phyloP scores from a whole-genome alignment of 2,113 vertebrate species.

The Tupaia tana region DNA sequence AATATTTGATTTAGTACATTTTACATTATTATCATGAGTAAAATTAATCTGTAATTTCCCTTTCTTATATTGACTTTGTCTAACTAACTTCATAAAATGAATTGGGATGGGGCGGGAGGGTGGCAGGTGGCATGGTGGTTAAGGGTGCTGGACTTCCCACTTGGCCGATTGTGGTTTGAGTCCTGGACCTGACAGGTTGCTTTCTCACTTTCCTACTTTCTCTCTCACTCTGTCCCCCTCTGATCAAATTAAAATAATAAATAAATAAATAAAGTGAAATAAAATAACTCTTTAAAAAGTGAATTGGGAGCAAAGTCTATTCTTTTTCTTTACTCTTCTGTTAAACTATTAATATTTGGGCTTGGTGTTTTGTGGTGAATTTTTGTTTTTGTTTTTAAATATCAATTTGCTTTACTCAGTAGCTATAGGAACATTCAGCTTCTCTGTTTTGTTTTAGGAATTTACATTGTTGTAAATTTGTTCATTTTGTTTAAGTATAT shows the following conservation, averaged over 20 bases:
- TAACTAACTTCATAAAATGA: slow-evolving; percentile 23
- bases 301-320: background rate
- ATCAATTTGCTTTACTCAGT: background rate
- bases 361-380: background rate
- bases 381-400: background rate
- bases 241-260: too few relatives aligned
- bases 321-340: slow-evolving; percentile 3
- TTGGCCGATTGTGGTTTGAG: too few relatives aligned
- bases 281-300: too few relatives aligned
- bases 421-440: background rate
- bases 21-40: slow-evolving; percentile 26
- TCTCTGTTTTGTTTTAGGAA: background rate
- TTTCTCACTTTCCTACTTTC: too few relatives aligned
- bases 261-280: too few relatives aligned
- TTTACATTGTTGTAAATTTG: background rate
- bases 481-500: background rate
- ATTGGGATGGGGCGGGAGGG: background rate
- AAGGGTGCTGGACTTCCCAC: too few relatives aligned
- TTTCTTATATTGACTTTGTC: slow-evolving; percentile 36
- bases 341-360: background rate
- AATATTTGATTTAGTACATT: slow-evolving; percentile 49
- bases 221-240: too few relatives aligned
- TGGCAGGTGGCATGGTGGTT: too few relatives aligned
- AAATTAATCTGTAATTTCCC: slow-evolving; percentile 15
- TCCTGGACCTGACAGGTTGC: too few relatives aligned